Base-by-base conservation (phyloP, 2,113 vertebrate genomes). In the Malurus alboscapulatus region DNA sequence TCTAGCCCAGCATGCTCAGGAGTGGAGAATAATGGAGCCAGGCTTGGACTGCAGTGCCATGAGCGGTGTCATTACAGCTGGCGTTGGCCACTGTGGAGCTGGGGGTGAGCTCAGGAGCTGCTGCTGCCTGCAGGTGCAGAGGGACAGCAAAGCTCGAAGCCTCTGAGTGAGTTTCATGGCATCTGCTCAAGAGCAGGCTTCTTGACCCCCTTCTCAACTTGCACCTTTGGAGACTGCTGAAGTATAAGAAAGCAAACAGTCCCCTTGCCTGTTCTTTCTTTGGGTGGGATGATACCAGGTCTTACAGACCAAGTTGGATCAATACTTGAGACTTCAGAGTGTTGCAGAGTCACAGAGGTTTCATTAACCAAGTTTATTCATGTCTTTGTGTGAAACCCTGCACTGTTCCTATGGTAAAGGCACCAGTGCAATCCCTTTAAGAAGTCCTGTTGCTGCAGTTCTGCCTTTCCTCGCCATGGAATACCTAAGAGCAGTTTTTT, bases 51-150 rank as follows among this genome's bases (percentile, higher is more conserved):
- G 75, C 72, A 24, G 32, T 86, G 59, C 68, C 0, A 0, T 36
- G 65, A 55, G 66, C 3, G 12, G 14, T 74, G 45, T 51, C 48
- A 17, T 75, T 89, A 53, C 17, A 55, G 44, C 57, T 82, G 71
- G 22, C 0, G 1, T 51, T 55, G 80, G 42, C 26, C 69, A 34
- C 61, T 69, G 6, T 30, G n/a, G 21, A 0, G 0, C 48, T 0
- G 0, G 73, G 55, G 44, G 18, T 75, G 80, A 54, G 61, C 57
- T 81, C 51, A 44, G 69, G 44, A 65, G 68, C 45, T 3, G 0
- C 45, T 53, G 34, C 78, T 80, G 36, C 3, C 0, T 59, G 63
- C 58, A 36, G 48, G 10, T 53, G 21, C 45, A 32, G 25, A 74
- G n/a, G n/a, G 20, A 72, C 7, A 86, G 32, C 84, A 90, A 66